Conservation (phyloP, 2,888 invertebrate genomes). For the Diadegma fenestrale region DNA sequence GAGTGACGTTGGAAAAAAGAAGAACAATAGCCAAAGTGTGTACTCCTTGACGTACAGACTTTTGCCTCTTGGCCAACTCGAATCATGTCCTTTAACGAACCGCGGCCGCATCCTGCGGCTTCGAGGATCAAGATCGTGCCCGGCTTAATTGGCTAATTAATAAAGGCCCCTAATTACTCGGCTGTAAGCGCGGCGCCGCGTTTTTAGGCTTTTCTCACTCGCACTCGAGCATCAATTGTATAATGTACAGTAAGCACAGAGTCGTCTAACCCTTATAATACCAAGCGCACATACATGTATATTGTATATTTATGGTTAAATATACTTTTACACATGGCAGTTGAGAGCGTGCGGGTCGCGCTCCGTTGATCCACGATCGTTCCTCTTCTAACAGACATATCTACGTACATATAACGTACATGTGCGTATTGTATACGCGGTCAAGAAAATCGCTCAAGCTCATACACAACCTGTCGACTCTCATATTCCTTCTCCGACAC, state of each 20-base stretch:
- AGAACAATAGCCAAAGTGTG: conserved; percentile 3
- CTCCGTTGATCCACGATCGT: conserved; percentile 68
- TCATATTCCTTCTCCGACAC: conserved; percentile 38
- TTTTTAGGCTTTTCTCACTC: conserved; percentile 74
- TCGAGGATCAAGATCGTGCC: conserved; percentile 78
- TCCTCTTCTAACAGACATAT: neutral
- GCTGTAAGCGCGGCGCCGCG: conserved; percentile 72
- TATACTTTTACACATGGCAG: conserved; percentile 4
- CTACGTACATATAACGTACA: neutral
- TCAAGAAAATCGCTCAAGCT: conserved; percentile 25
- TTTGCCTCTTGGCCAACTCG: conserved; percentile 70
- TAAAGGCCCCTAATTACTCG: conserved; percentile 80
- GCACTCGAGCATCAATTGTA: conserved; percentile 56
- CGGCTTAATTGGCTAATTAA: conserved; percentile 83
- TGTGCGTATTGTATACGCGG: neutral
- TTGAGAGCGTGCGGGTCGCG: conserved; percentile 65
- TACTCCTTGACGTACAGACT: conserved; percentile 53
- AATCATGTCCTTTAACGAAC: conserved; percentile 81
- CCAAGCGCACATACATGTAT: conserved; percentile 15
- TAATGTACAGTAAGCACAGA: conserved; percentile 13
- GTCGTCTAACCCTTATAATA: conserved; percentile 37
- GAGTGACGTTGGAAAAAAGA: conserved; percentile 21
- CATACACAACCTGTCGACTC: conserved; percentile 44
- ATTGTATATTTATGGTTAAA: neutral
- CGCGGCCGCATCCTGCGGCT: conserved; percentile 77